These are phyloP conservation scores for Cheilosia impressa DNA, from an alignment of 2,888 invertebrate genomes.

Conservation along the genomic window DNA sequence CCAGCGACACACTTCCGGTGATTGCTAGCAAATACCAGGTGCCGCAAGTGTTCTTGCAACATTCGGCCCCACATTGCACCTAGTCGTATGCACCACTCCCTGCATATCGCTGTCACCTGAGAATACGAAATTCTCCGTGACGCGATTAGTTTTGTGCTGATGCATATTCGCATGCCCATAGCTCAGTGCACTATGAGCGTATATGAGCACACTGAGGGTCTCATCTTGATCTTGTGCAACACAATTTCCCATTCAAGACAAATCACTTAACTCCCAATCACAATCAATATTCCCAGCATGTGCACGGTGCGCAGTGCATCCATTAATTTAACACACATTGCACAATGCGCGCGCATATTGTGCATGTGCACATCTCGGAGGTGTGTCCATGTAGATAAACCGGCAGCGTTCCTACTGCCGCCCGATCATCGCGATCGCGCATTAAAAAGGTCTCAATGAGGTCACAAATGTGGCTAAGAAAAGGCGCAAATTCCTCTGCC, in stretches of 20 bases:
- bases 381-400: conserved; percentile 66
- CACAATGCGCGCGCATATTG: conserved; percentile 58
- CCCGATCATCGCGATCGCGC: conserved; percentile 50
- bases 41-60: neutral
- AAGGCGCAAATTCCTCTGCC: conserved; percentile 51
- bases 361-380: conserved; percentile 36
- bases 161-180: neutral
- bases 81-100: conserved; percentile 1
- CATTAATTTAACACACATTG: conserved; percentile 72
- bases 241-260: conserved; percentile 62
- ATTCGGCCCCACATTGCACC: too few relatives aligned
- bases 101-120: neutral
- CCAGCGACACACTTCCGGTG: too few relatives aligned
- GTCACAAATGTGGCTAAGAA: conserved; percentile 55
- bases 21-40: too few relatives aligned
- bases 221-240: conserved; percentile 67
- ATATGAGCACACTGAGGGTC: conserved; percentile 1
- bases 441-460: conserved; percentile 74
- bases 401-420: conserved; percentile 26
- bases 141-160: neutral
- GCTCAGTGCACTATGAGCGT: neutral
- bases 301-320: conserved; percentile 42
- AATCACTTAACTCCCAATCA: conserved; percentile 73
- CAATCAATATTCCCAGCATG: conserved; percentile 74
- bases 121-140: neutral